Evolutionary conservation across 2,113 vertebrate genomes (phyloP).

Genomic region (Neotragus pygmaeus): DNA sequence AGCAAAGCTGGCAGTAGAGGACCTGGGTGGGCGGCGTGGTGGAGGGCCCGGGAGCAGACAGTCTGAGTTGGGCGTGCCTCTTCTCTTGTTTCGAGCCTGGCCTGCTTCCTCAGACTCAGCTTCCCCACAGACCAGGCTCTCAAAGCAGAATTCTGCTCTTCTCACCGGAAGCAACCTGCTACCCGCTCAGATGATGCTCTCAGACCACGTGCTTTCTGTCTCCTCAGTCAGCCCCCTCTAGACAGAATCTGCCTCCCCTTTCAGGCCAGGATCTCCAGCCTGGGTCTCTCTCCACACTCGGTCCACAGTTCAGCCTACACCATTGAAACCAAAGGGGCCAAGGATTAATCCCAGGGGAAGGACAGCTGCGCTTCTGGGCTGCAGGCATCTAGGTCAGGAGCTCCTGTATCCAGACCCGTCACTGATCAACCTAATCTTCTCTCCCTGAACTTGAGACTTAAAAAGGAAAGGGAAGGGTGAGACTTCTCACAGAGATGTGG

Average conservation of each 20-base stretch:
- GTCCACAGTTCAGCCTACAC: not conserved
- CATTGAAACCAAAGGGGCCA: not conserved
- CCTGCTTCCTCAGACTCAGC: not conserved
- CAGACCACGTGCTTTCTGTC: not conserved
- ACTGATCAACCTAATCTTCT: slow-evolving; percentile 85
- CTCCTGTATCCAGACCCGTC: slow-evolving; percentile 59
- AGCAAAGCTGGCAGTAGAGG: not conserved
- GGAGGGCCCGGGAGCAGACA: not conserved
- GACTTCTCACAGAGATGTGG: not conserved
- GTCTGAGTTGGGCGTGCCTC: not conserved
- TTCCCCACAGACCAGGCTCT: not conserved
- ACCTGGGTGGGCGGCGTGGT: not conserved
- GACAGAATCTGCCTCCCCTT: not conserved
- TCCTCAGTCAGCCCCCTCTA: not conserved
- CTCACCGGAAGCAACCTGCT: not conserved
- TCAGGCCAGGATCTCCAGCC: not conserved
- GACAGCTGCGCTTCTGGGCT: not conserved
- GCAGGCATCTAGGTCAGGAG: not conserved
- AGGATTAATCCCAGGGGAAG: not conserved
- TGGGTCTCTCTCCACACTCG: not conserved
- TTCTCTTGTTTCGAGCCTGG: not conserved
- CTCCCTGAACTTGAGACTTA: slow-evolving; percentile 84
- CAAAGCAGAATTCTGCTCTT: not conserved
- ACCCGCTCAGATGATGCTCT: not conserved
- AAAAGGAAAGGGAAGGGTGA: slow-evolving; percentile 59